Evolutionary conservation across 2,888 invertebrate genomes (phyloP), one percentile per base, ranked within the genome.

Genomic region (Eilema depressum): DNA sequence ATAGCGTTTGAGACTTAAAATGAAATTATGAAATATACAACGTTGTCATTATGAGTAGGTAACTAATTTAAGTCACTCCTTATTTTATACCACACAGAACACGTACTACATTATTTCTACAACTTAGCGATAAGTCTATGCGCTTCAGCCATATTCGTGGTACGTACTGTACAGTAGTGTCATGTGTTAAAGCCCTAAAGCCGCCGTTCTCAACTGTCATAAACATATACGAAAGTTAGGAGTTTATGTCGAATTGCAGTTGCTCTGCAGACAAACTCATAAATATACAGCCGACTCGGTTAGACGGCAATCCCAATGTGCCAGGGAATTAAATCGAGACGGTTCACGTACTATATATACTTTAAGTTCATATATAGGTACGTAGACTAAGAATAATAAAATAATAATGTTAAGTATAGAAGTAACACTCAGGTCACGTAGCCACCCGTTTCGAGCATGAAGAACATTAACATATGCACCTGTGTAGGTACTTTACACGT

Each of bases 241-340:
- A 33, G 56, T 68, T 26, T 8, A n/a, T 41, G 41, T 63, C 5
- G 28, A 63, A 57, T 28, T 41, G 63, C 20, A 63, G 41, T 63
- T 63, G 41, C 41, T 41, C 20, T 63, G 63, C 41, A 63, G 41
- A 63, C 11, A 63, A 25, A 41, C 63, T 63, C 63, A 63, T 63
- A 63, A 63, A 63, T 63, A 41, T 41, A 63, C 17, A 41, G 20
- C 41, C 23, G 11, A 25, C 20, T 41, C 25, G 17, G 11, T 25
- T 41, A 23, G 5, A 20, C 20, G 20, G 17, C 17, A 20, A 17
- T 2, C 3, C 25, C 3, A 25, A 25, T 8, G 14, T 41, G 4
- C 20, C 5, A 47, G 20, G n/a, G 26, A 59, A 59, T 59, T 59
- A 53, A 53, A 53, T 10, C n/a, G n/a, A 2, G 53, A n/a, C 0